These are phyloP conservation scores for Recurvirostra avosetta DNA, from an alignment of 2,113 vertebrate species.

Conservation along the genomic window DNA sequence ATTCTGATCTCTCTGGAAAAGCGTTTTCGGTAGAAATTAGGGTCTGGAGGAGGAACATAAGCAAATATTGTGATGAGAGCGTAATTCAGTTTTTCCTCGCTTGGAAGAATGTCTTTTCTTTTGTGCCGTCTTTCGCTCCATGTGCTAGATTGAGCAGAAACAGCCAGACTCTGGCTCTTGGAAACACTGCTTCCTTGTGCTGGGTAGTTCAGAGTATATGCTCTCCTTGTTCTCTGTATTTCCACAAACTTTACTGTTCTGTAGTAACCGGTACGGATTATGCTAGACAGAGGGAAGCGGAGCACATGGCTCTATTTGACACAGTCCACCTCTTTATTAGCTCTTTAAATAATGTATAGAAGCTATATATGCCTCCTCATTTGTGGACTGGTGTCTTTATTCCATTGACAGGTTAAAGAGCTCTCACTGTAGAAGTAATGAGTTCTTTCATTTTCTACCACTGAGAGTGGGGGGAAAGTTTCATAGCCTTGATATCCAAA, in stretches of 20 bases:
- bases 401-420: background rate
- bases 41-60: background rate
- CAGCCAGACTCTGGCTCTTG: background rate
- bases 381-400: background rate
- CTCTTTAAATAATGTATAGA: background rate
- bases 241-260: background rate
- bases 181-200: background rate
- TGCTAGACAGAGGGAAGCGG: background rate
- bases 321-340: background rate
- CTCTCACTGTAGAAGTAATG: background rate
- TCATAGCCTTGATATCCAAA: background rate
- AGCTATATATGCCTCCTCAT: background rate
- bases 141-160: background rate
- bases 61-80: accelerated
- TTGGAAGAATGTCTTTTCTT: background rate
- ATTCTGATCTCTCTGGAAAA: background rate
- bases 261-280: background rate
- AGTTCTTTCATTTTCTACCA: background rate
- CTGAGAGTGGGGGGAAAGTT: background rate
- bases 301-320: background rate
- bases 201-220: background rate
- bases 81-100: accelerated
- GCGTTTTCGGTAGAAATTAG: accelerated
- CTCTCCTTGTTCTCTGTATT: background rate
- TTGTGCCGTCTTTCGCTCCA: background rate